Conservation (phyloP, 1,140 invertebrate genomes). For the Drosophila mojavensis region DNA sequence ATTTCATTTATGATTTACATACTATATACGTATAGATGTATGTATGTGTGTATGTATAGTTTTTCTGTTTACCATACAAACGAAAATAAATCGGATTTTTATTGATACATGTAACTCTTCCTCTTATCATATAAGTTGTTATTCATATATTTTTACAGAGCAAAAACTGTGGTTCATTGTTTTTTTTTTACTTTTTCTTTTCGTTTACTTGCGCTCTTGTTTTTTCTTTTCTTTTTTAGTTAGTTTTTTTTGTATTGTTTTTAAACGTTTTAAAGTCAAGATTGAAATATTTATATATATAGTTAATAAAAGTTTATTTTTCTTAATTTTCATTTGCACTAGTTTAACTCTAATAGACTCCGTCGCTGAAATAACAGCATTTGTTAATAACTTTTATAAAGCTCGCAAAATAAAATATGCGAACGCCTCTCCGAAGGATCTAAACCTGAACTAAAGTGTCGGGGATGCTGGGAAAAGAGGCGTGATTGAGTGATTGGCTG, state of each 20-base stretch:
- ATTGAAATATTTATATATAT: conserved; percentile 47
- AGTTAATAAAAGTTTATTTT: conserved; percentile 64
- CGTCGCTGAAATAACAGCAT: conserved; percentile 73
- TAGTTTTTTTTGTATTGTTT: conserved; percentile 11
- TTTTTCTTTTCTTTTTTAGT: background rate
- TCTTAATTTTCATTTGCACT: conserved; percentile 46
- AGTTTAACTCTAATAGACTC: conserved; percentile 82
- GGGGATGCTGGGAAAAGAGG: no score
- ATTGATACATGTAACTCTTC: conserved; percentile 8
- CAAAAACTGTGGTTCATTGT: conserved; percentile 14
- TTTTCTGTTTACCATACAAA: conserved; percentile 10
- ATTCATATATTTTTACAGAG: conserved; percentile 29
- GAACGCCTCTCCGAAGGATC: conserved; percentile 12
- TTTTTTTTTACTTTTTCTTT: conserved; percentile 7
- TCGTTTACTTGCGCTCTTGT: conserved; percentile 21
- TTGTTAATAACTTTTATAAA: conserved; percentile 33
- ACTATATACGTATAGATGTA: conserved; percentile 39
- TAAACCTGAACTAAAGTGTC: conserved; percentile 8
- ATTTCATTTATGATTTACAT: conserved; percentile 35
- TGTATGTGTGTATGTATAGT: background rate
- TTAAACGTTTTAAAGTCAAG: conserved; percentile 26
- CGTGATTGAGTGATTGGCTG: no score
- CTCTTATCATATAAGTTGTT: conserved; percentile 6
- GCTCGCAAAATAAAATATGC: conserved; percentile 35
- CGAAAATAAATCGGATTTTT: conserved; percentile 10